Evolutionary conservation across 2,888 invertebrate genomes (phyloP).

Genomic region (Phaonia tiefii): DNA sequence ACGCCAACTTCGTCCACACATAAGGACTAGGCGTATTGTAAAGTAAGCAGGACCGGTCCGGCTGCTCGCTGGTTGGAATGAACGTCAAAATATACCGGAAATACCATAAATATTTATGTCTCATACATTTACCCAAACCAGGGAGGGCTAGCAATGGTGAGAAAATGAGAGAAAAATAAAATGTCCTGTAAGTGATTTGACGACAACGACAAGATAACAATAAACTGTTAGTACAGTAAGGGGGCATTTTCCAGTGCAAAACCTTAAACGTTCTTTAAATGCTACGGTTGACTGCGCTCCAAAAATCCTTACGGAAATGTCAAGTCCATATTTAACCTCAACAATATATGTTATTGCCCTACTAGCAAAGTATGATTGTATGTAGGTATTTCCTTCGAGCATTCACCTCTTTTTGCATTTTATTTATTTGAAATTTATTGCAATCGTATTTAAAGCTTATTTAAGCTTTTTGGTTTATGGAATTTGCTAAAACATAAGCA

Average conservation of each 20-base stretch:
- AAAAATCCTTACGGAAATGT: conserved; percentile 44
- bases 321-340: too few relatives aligned
- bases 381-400: conserved; percentile 39
- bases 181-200: conserved; percentile 54
- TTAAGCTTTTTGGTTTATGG: not conserved
- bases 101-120: conserved; percentile 61
- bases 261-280: conserved; percentile 4
- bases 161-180: not conserved
- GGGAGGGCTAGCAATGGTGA: too few relatives aligned
- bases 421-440: conserved; percentile 4
- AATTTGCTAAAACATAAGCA: conserved; percentile 13
- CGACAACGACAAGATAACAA: conserved; percentile 43
- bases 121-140: not conserved
- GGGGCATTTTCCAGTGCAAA: not conserved
- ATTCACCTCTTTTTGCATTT: conserved; percentile 34
- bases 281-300: conserved; percentile 2
- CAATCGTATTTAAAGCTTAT: conserved; percentile 24
- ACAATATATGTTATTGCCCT: too few relatives aligned
- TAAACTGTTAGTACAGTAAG: conserved; percentile 1
- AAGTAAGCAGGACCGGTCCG: too few relatives aligned
- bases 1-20: not conserved
- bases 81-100: conserved; percentile 51
- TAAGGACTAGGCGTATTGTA: not conserved
- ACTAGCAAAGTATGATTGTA: conserved; percentile 41
- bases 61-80: conserved; percentile 31